phyloP scores from a whole-genome alignment of 2,888 invertebrate species.

The Willowsia nigromaculata region DNA sequence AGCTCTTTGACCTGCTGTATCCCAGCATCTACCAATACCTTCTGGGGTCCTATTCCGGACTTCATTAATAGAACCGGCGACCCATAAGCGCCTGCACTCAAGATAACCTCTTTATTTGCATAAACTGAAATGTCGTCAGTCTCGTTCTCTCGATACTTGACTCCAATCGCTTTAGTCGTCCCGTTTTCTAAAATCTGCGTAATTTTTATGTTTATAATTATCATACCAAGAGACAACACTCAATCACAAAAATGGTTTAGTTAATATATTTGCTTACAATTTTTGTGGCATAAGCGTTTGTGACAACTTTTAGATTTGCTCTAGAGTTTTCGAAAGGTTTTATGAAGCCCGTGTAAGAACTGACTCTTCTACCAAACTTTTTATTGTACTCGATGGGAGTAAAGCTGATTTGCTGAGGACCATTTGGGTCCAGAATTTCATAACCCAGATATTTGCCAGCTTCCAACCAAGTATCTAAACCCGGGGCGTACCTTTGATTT shows the following conservation, averaged over 20 bases:
- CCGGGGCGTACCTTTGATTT: conserved; percentile 1
- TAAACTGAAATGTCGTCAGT: conserved; percentile 14
- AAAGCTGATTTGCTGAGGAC: conserved; percentile 69
- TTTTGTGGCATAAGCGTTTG: conserved; percentile 58
- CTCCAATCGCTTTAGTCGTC: conserved; percentile 54
- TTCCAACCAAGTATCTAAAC: neutral
- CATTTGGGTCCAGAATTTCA: conserved; percentile 4
- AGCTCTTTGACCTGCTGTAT: conserved; percentile 53
- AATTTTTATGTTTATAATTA: no score
- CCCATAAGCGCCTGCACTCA: conserved; percentile 66
- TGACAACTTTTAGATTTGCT: conserved; percentile 60
- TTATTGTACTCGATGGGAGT: neutral
- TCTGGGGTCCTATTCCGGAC: conserved; percentile 44
- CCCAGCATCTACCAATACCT: neutral
- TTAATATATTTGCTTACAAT: conserved; percentile 54
- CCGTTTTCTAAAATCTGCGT: conserved; percentile 29
- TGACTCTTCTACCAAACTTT: neutral
- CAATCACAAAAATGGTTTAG: no score
- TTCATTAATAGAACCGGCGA: conserved; percentile 57
- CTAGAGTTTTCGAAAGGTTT: conserved; percentile 39
- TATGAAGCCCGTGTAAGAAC: conserved; percentile 2
- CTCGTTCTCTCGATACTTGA: conserved; percentile 38
- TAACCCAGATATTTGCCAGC: neutral
- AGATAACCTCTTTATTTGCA: conserved; percentile 65
- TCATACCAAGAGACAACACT: no score